These are phyloP conservation scores for Uria lomvia DNA, from an alignment of 2,113 vertebrate species.

Conservation along the genomic window DNA sequence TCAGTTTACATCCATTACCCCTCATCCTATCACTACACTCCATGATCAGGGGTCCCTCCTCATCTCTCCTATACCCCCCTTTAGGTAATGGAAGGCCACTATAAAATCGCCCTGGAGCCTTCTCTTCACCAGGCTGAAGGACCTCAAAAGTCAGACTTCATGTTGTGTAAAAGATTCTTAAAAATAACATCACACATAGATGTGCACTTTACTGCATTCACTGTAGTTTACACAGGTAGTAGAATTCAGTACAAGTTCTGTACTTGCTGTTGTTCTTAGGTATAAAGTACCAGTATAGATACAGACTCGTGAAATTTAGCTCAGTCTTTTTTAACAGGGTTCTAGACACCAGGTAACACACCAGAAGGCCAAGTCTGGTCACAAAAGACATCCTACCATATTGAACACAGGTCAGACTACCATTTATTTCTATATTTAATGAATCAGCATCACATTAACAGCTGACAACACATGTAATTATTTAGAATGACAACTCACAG, in stretches of 20 bases:
- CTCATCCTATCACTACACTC: not conserved
- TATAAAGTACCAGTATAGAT: not conserved
- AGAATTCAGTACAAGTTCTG: not conserved
- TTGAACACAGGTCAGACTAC: not conserved
- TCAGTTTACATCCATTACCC: not conserved
- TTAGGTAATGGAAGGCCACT: not conserved
- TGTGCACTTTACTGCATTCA: not conserved
- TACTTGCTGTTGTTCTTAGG: not conserved
- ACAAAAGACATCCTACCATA: not conserved
- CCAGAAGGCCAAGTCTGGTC: not conserved
- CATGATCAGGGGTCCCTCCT: too few relatives aligned
- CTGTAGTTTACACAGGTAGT: not conserved
- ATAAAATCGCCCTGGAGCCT: not conserved
- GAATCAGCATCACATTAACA: not conserved
- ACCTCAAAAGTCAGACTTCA: not conserved
- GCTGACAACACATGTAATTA: not conserved
- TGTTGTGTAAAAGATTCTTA: not conserved
- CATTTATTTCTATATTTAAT: not conserved
- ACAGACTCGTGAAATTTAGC: not conserved
- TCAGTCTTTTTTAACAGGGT: not conserved
- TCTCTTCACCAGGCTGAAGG: not conserved
- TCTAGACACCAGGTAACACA: not conserved
- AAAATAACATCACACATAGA: not conserved
- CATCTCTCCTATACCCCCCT: not conserved
- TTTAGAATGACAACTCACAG: not conserved